A percentile compares a stretch with the other conserved stretches of the same genome.
Evolutionary conservation across 1,140 invertebrate genomes (phyloP).

Genomic region (Dendroctonus ponderosae): DNA sequence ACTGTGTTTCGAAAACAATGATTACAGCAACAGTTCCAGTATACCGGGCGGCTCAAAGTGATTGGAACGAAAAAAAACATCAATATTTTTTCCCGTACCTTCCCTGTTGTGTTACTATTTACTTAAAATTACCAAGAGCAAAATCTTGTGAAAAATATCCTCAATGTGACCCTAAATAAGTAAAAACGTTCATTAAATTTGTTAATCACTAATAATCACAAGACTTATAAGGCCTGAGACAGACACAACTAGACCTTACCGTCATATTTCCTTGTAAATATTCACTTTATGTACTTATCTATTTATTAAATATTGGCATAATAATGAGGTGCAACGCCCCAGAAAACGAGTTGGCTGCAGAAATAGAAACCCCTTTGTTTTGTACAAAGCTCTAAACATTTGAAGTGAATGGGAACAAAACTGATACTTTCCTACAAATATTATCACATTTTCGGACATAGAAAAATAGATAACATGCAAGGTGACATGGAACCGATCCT

Average conservation of each 20-base stretch:
- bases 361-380: constrained; percentile 1
- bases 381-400: constrained; percentile 3
- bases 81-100: too few relatives aligned
- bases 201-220: constrained; percentile 18
- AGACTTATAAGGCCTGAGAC: constrained; percentile 16
- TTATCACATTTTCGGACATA: constrained; percentile 33
- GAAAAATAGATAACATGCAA: constrained; percentile 21
- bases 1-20: too few relatives aligned
- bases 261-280: constrained; percentile 11
- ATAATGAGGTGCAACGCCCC: background rate
- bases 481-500: constrained; percentile 11
- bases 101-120: too few relatives aligned
- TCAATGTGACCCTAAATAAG: constrained; percentile 16
- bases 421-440: constrained; percentile 21
- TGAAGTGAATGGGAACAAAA: constrained; percentile 7
- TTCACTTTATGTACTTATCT: too few relatives aligned
- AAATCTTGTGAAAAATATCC: too few relatives aligned
- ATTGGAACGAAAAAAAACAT: too few relatives aligned
- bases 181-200: constrained; percentile 1
- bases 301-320: constrained; percentile 5
- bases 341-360: constrained; percentile 13
- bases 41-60: too few relatives aligned
- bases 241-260: constrained; percentile 16
- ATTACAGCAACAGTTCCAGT: too few relatives aligned
- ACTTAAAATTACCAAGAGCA: too few relatives aligned